Base-by-base conservation (phyloP, 2,888 invertebrate species). In the Microplitis manilae region DNA sequence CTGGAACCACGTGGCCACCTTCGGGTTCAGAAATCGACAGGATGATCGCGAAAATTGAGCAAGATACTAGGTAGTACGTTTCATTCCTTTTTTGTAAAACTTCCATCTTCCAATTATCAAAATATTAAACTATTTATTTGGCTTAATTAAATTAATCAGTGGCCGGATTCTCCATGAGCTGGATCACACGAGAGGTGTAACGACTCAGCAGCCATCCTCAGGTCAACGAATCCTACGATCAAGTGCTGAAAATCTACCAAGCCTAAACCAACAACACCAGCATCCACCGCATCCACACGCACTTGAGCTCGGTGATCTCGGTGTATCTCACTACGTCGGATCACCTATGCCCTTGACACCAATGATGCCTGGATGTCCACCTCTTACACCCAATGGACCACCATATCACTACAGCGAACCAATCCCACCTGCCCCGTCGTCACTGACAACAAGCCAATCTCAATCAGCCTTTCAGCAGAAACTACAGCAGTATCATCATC, bases 41-140 rank as follows among this genome's bases (percentile, higher is more conserved):
- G 87, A 96, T 97, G 90, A 97, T 97, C 96, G 97, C 97, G 84
- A 97, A 97, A 92, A 96, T 97, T 87, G 97, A 97, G 91, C 97
- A 97, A 88, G 93, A 93, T 78, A 88, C 84, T 73, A 82, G 79
- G 85, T 87, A 79, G 79, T 41, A 8, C 59, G 20, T 72, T 71
- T 17, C 9, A 69, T 59, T 30, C 15, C 6, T 41, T 8, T 41
- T 5, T 70, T 70, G 4, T 4, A 30, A 30, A 30, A 30, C 30
- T 30, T 30, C 30, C 2, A 30, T 30, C 30, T 4, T 30, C 30
- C 2, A 4, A 30, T 30, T 30, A 30, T 30, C 30, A 30, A 30
- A 30, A 30, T 30, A 30, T 30, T 30, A 4, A 30, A 30, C n/a
- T 73, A 6, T 40, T 73, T 65, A 40, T 61, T 5, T 40, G 39